These are phyloP conservation scores for Patagioenas fasciata DNA, from an alignment of 2,113 vertebrate species.

Conservation along the genomic window DNA sequence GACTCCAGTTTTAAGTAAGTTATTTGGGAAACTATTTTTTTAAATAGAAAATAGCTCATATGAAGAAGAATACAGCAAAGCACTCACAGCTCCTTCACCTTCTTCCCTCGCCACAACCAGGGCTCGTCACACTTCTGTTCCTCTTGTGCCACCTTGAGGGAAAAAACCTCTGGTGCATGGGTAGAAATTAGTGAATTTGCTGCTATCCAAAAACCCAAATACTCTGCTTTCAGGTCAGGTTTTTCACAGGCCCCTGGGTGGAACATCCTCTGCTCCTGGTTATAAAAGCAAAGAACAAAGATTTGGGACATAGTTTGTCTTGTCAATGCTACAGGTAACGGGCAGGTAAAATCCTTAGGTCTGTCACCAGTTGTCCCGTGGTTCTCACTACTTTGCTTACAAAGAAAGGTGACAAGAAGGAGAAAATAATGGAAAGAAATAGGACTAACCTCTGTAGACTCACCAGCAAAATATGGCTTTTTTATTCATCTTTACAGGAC, in stretches of 20 bases:
- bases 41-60: neutral
- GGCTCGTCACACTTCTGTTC: neutral
- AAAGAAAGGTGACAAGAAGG: neutral
- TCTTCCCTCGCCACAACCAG: neutral
- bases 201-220: neutral
- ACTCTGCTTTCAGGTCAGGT: neutral
- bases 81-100: neutral
- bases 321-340: neutral
- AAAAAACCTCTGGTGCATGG: neutral
- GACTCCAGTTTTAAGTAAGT: neutral
- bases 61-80: neutral
- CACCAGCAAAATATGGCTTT: neutral
- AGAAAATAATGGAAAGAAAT: neutral
- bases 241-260: neutral
- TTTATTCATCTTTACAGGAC: neutral
- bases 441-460: neutral
- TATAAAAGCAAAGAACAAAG: neutral
- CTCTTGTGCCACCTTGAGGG: conserved; percentile 63
- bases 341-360: neutral
- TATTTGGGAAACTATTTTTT: neutral
- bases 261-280: neutral
- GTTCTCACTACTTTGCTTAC: neutral
- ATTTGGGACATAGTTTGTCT: fast-evolving
- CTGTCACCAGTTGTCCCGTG: fast-evolving
- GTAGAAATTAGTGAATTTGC: neutral